Conservation (phyloP, 1,140 invertebrate genomes). For the Geopemphigus sp. region DNA sequence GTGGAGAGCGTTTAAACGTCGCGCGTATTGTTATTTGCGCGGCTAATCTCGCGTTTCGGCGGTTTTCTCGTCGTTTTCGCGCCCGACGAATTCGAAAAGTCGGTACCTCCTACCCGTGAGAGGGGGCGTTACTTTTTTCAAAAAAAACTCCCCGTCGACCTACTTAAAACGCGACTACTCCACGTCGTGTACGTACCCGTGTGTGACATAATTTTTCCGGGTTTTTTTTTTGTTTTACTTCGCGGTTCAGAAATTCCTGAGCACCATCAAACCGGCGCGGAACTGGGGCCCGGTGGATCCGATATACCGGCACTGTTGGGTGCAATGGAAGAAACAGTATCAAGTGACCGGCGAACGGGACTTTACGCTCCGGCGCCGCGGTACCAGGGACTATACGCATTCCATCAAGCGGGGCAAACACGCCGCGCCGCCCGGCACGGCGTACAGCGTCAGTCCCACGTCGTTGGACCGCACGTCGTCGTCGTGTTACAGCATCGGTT, state of each 20-base stretch:
- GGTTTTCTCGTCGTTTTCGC: too few relatives aligned
- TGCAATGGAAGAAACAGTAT: constrained; percentile 57
- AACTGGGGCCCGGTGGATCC: constrained; percentile 66
- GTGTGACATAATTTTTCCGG: too few relatives aligned
- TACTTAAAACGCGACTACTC: too few relatives aligned
- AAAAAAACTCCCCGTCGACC: too few relatives aligned
- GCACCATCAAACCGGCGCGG: constrained; percentile 61
- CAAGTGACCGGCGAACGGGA: constrained; percentile 59
- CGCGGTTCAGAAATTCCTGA: constrained; percentile 59
- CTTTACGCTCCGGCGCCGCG: constrained; percentile 62
- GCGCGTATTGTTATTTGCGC: too few relatives aligned
- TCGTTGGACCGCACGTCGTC: constrained; percentile 37
- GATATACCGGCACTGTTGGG: constrained; percentile 63
- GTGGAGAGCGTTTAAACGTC: too few relatives aligned
- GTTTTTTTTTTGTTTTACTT: constrained; percentile 36
- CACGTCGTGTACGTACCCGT: too few relatives aligned
- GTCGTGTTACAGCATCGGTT: constrained; percentile 17
- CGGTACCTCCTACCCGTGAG: too few relatives aligned
- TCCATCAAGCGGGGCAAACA: constrained; percentile 57
- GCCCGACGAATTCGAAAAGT: too few relatives aligned
- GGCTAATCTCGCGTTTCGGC: too few relatives aligned
- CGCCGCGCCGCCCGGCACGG: constrained; percentile 45
- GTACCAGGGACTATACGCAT: constrained; percentile 63
- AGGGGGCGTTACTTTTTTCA: too few relatives aligned
- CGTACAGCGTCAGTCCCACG: constrained; percentile 47